Percentiles rank a stretch among this genome's conserved stretches.
Conservation (phyloP, 2,888 invertebrate genomes). For the Tinea semifulvella region DNA sequence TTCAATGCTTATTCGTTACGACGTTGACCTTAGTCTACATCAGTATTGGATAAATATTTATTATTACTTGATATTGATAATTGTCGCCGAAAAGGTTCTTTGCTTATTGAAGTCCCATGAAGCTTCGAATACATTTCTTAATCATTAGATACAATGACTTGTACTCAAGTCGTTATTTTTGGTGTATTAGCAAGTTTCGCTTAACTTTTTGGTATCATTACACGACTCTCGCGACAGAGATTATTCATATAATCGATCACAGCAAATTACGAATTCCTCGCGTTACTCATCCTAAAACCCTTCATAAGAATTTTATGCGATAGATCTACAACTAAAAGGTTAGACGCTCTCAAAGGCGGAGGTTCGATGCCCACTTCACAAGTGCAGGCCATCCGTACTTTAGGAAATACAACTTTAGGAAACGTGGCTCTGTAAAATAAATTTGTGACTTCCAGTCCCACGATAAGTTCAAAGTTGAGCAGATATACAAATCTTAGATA, state of each 20-base stretch:
- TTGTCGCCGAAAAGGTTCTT: too few relatives aligned
- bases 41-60: too few relatives aligned
- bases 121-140: too few relatives aligned
- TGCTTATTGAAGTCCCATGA: too few relatives aligned
- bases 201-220: constrained; percentile 7
- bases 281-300: constrained; percentile 25
- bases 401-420: constrained; percentile 1
- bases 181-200: constrained; percentile 7
- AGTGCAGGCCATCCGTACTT: background rate
- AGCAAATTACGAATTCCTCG: constrained; percentile 11
- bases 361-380: constrained; percentile 1
- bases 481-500: constrained; percentile 60
- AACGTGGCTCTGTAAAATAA: constrained; percentile 1
- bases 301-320: constrained; percentile 14
- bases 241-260: constrained; percentile 11
- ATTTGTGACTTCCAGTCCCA: constrained; percentile 41
- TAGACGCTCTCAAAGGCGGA: constrained; percentile 8
- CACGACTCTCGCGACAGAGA: constrained; percentile 2
- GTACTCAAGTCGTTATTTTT: too few relatives aligned
- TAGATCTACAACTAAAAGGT: constrained; percentile 8
- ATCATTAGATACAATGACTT: too few relatives aligned
- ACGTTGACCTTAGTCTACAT: too few relatives aligned
- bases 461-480: constrained; percentile 60
- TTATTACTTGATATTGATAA: too few relatives aligned
- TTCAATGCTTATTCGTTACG: too few relatives aligned